These are phyloP conservation scores for Aphidius gifuensis DNA, from an alignment of 1,140 invertebrate species.

Conservation along the genomic window DNA sequence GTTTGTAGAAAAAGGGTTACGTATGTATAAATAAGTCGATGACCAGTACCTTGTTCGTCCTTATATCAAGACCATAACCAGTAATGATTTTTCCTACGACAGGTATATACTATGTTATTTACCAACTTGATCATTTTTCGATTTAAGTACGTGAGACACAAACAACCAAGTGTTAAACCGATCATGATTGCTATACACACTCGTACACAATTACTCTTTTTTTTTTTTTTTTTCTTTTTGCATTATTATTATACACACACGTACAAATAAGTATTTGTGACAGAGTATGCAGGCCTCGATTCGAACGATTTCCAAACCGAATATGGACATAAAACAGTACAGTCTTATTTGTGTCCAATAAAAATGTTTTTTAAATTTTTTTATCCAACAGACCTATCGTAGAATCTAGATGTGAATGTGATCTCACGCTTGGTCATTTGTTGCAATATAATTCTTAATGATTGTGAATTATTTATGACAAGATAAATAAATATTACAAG, in stretches of 20 bases:
- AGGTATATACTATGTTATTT: constrained; percentile 20
- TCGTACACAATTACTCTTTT: background rate
- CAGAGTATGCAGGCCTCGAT: constrained; percentile 11
- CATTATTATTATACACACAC: no score
- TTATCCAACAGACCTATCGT: no score
- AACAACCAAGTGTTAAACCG: constrained; percentile 16
- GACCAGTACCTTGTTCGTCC: constrained; percentile 1
- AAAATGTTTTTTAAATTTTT: background rate
- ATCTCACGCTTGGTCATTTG: no score
- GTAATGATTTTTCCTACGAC: constrained; percentile 18
- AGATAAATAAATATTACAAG: no score
- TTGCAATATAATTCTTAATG: no score
- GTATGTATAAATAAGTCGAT: no score
- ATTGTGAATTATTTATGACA: no score
- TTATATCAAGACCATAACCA: constrained; percentile 8
- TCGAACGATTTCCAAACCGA: constrained; percentile 19
- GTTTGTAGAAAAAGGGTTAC: no score
- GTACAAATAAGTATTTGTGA: background rate
- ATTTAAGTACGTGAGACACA: background rate
- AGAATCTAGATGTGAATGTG: no score
- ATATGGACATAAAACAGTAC: constrained; percentile 21
- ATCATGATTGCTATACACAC: background rate
- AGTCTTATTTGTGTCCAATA: constrained; percentile 6
- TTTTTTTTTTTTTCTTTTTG: background rate
- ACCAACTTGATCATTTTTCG: background rate